Conservation (phyloP, 2,797 vertebrate genomes). For the Monodelphis domestica region DNA sequence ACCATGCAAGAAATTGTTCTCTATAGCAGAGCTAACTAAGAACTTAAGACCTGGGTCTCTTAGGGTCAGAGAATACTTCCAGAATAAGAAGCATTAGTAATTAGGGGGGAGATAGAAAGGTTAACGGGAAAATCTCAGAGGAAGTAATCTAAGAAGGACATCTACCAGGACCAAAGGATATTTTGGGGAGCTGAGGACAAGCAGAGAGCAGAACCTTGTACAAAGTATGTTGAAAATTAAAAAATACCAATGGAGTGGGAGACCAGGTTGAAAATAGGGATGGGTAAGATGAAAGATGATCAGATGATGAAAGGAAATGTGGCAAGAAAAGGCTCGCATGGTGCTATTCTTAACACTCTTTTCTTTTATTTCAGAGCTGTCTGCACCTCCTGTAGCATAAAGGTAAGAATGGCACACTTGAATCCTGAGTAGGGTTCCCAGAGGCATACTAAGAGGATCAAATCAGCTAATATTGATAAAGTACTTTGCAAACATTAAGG, state of each 20-base stretch:
- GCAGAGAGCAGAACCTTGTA: not conserved
- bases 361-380: slow-evolving; percentile 87
- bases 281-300: not conserved
- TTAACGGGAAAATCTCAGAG: not conserved
- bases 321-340: not conserved
- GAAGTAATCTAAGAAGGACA: too few relatives aligned
- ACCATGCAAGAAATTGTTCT: not conserved
- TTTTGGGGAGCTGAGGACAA: not conserved
- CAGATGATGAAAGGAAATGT: not conserved
- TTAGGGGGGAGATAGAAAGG: not conserved
- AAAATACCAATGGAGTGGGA: not conserved
- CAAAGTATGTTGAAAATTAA: not conserved
- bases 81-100: not conserved
- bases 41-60: not conserved
- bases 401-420: slow-evolving; percentile 87
- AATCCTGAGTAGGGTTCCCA: not conserved
- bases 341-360: not conserved
- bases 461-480: too few relatives aligned
- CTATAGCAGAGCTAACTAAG: not conserved
- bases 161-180: not conserved
- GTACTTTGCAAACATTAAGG: too few relatives aligned
- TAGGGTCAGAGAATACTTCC: not conserved
- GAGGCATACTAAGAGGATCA: too few relatives aligned
- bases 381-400: slow-evolving; percentile 92
- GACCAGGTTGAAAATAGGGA: accelerated